Evolutionary conservation across 2,113 vertebrate species (phyloP).

Genomic region (Notothenia coriiceps): DNA sequence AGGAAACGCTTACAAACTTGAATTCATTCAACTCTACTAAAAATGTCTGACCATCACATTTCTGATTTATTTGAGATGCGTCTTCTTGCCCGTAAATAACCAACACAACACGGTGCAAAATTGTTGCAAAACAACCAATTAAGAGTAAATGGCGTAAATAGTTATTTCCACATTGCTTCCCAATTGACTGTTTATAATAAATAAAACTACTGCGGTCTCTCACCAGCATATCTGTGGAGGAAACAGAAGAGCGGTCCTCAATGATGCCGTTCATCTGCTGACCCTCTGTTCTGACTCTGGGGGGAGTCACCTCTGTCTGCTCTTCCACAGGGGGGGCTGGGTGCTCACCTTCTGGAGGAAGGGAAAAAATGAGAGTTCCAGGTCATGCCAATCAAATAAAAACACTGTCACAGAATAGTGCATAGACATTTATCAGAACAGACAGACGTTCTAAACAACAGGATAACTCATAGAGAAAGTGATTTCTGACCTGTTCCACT

Average conservation of each 20-base stretch:
- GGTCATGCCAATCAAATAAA: background rate
- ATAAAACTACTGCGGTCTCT: background rate
- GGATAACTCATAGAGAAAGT: background rate
- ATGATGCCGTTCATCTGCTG: slow-evolving; percentile 93
- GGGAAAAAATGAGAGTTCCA: background rate
- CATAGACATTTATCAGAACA: background rate
- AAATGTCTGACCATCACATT: too few relatives aligned
- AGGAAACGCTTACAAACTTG: too few relatives aligned
- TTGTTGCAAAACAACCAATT: too few relatives aligned
- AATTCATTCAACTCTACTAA: too few relatives aligned
- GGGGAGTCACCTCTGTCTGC: slow-evolving; percentile 68
- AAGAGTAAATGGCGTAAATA: too few relatives aligned
- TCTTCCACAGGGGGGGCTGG: slow-evolving; percentile 61
- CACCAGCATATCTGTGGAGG: slow-evolving; percentile 95
- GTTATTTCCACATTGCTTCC: too few relatives aligned
- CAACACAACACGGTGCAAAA: too few relatives aligned
- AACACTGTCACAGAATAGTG: background rate
- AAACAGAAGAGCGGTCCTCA: slow-evolving; percentile 93
- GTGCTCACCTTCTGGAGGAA: slow-evolving; percentile 53
- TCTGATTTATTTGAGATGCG: too few relatives aligned
- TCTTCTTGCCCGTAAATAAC: too few relatives aligned
- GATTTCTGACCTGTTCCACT: slow-evolving; percentile 34
- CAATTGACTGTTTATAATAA: background rate
- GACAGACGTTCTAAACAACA: too few relatives aligned
- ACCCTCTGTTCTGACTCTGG: slow-evolving; percentile 77